These are phyloP conservation scores for Chamaea fasciata DNA, from an alignment of 2,113 vertebrate genomes.

Conservation along the genomic window DNA sequence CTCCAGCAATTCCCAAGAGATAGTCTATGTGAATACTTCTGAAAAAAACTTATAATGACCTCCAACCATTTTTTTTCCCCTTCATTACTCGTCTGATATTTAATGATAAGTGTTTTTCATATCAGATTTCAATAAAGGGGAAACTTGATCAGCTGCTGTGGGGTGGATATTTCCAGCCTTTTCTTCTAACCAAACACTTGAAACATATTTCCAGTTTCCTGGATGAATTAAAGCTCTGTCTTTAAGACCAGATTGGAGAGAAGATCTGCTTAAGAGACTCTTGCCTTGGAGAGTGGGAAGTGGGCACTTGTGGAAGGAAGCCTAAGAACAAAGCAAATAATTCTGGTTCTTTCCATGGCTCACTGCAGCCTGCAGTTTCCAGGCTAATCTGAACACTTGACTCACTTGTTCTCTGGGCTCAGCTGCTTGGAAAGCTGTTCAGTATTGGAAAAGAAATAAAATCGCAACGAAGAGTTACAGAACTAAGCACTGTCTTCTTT, in stretches of 20 bases:
- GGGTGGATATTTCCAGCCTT: not conserved
- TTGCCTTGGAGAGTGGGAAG: not conserved
- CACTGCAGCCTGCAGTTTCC: not conserved
- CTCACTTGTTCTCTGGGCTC: not conserved
- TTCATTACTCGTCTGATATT: not conserved
- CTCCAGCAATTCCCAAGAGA: not conserved
- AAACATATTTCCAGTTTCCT: not conserved
- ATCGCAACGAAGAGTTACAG: not conserved
- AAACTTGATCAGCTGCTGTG: not conserved
- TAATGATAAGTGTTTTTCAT: not conserved
- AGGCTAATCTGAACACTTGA: constrained; percentile 6
- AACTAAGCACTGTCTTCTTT: not conserved
- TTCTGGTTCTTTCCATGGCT: not conserved
- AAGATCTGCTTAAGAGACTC: not conserved
- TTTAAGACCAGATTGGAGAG: not conserved
- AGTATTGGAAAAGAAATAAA: constrained; percentile 26
- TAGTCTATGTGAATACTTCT: not conserved
- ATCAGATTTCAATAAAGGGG: not conserved
- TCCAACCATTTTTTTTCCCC: not conserved
- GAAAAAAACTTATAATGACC: not conserved
- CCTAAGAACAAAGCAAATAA: not conserved
- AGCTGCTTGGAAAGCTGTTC: not conserved
- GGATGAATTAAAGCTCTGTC: not conserved
- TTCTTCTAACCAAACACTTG: not conserved
- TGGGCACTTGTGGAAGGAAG: not conserved